phyloP scores from a whole-genome alignment of 2,888 invertebrate genomes.

The Adela reaumurella region DNA sequence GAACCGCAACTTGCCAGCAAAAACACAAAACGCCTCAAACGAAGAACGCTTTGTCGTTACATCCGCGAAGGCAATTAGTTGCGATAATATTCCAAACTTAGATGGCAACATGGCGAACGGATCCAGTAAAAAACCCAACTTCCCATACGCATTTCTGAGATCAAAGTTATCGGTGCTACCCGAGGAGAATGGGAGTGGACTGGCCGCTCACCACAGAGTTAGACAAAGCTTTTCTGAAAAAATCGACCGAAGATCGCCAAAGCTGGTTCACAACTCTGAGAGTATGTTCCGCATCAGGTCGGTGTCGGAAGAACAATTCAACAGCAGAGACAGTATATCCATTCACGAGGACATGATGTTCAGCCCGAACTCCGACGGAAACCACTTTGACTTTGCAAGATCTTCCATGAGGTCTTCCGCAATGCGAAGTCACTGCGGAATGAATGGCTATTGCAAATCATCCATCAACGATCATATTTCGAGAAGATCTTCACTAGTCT shows the following conservation, averaged over 20 bases:
- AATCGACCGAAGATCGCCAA: constrained; percentile 44
- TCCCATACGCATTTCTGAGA: constrained; percentile 74
- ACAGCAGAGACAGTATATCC: constrained; percentile 48
- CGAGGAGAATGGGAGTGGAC: constrained; percentile 62
- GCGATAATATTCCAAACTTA: constrained; percentile 67
- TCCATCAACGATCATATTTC: constrained; percentile 30
- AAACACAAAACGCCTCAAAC: constrained; percentile 25
- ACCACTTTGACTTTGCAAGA: constrained; percentile 35
- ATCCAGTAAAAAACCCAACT: constrained; percentile 60
- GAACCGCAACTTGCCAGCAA: constrained; percentile 30
- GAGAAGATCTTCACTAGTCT: constrained; percentile 45
- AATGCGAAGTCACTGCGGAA: constrained; percentile 34
- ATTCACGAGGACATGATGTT: constrained; percentile 43
- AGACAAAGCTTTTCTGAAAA: constrained; percentile 54
- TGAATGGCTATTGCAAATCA: constrained; percentile 26
- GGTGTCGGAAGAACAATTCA: constrained; percentile 60
- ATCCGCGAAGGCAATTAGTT: constrained; percentile 64
- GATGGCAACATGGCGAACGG: constrained; percentile 45
- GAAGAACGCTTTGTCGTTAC: constrained; percentile 39
- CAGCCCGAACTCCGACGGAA: constrained; percentile 29
- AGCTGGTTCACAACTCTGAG: constrained; percentile 24
- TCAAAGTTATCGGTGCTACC: constrained; percentile 74
- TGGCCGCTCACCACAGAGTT: constrained; percentile 46
- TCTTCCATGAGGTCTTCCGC: constrained; percentile 25
- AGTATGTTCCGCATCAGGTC: constrained; percentile 44